Percentiles rank a stretch among this genome's conserved stretches.
Conservation (phyloP, 2,113 vertebrate species). For the Nesoenas mayeri region DNA sequence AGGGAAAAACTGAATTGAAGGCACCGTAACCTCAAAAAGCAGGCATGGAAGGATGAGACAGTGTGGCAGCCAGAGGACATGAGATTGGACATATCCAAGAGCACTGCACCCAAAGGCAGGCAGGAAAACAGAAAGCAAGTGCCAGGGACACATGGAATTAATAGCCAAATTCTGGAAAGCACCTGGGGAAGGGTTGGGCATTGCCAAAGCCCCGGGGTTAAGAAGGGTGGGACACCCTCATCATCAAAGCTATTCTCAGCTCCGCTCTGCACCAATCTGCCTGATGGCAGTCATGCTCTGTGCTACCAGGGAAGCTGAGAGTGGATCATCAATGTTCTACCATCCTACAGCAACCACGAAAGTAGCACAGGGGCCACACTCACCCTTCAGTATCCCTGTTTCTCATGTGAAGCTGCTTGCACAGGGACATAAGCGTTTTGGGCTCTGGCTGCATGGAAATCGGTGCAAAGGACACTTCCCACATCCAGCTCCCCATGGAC, state of each 20-base stretch:
- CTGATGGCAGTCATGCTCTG: not conserved
- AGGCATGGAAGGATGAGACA: fast-evolving
- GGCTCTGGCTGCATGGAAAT: not conserved
- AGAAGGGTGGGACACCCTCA: fast-evolving
- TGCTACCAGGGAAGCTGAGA: not conserved
- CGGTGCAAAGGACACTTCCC: fast-evolving
- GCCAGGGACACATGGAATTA: not conserved
- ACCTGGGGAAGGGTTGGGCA: not conserved
- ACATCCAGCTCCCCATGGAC: not conserved
- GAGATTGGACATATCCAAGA: not conserved
- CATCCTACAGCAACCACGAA: not conserved
- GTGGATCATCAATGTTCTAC: not conserved
- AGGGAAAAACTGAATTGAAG: not conserved
- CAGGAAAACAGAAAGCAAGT: not conserved
- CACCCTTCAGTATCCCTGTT: not conserved
- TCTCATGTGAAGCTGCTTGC: not conserved
- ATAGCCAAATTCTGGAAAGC: not conserved
- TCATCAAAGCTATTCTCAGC: not conserved
- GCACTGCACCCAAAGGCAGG: not conserved
- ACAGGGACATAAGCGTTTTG: too few species aligned
- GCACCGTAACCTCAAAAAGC: not conserved
- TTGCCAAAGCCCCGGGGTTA: not conserved
- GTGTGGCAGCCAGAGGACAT: not conserved
- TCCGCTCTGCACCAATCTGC: not conserved
- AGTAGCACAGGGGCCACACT: not conserved